Conservation (phyloP, 2,888 invertebrate genomes). For the Byasa hedistus region DNA sequence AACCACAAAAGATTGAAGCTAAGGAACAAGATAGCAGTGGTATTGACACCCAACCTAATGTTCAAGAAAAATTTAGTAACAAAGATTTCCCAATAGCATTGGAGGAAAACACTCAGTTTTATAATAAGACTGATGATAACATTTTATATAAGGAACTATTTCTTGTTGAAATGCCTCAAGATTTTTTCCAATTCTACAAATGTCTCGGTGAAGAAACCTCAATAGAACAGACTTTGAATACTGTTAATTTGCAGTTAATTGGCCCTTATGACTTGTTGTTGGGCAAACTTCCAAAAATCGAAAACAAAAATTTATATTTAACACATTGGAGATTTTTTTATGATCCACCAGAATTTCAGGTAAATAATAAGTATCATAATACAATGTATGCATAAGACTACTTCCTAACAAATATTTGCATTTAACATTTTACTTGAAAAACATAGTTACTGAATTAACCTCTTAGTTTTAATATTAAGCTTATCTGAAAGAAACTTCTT, state of each 20-base stretch:
- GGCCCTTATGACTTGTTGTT: conserved; percentile 93
- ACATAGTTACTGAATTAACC: too few relatives aligned
- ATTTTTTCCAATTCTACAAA: conserved; percentile 92
- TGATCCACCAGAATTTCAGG: conserved; percentile 97
- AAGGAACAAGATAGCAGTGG: not conserved
- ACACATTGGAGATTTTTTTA: conserved; percentile 94
- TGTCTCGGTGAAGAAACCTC: conserved; percentile 80
- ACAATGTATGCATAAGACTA: too few relatives aligned
- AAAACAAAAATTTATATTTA: conserved; percentile 82
- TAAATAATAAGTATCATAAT: too few relatives aligned
- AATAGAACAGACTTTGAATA: conserved; percentile 82
- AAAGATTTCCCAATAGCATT: conserved; percentile 34
- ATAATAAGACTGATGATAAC: conserved; percentile 71
- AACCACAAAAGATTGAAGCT: not conserved
- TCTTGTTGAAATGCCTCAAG: conserved; percentile 91
- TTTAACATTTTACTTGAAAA: too few relatives aligned
- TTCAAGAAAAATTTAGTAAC: conserved; percentile 10
- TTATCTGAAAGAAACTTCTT: conserved; percentile 38
- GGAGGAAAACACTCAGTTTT: conserved; percentile 53
- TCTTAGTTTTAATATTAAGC: not conserved
- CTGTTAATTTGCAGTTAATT: conserved; percentile 85
- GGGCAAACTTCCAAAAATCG: conserved; percentile 79
- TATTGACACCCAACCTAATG: not conserved
- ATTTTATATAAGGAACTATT: conserved; percentile 86
- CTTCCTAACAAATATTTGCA: too few relatives aligned